Evolutionary conservation across 2,888 invertebrate genomes (phyloP), one percentile per base, ranked within the genome.

Genomic region (Thelaira solivaga): DNA sequence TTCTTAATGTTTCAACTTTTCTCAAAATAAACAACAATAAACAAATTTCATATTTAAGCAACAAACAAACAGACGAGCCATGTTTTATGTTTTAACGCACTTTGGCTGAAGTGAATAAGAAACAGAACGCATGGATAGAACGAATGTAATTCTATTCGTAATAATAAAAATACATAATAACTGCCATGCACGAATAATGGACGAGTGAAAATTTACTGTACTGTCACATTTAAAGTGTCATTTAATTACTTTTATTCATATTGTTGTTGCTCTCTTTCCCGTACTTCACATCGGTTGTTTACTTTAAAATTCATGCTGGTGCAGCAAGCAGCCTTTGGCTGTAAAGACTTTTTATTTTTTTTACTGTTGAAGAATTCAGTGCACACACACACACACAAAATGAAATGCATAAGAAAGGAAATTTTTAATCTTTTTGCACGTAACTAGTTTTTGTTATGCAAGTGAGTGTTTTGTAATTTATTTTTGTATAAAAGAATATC

Each of bases 211-310:
- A 47, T 59, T 73, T 57, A 49, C 65, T 43, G 31, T 39, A 36
- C 67, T 67, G 74, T 67, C 67, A 67, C 67, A 59, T 59, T 73
- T 67, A 53, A 74, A 74, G 57, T 53, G 36, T 67, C 49, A 51
- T 61, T 74, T 74, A 74, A 74, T 74, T 74, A 45, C 29, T 67
- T 61, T 74, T 74, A 41, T 53, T 26, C 16, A 31, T 73, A 29
- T 73, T 67, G 26, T 4, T 47, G 64, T 49, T 26, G 36, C 29
- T 41, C 8, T 51, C 57, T 29, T 36, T 39, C 36, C 36, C 7
- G 31, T 20, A 5, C 7, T n/a, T n/a, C n/a, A n/a, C n/a, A n/a
- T n/a, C n/a, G n/a, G n/a, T n/a, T 22, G 43, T 67, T 59, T 59
- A 13, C 49, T 59, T 13, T 24, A 34, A 31, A 67, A 31, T 49